Evolutionary conservation across 2,888 invertebrate species (phyloP), one percentile per base, ranked within the genome.

Genomic region (Mythimna pallens): DNA sequence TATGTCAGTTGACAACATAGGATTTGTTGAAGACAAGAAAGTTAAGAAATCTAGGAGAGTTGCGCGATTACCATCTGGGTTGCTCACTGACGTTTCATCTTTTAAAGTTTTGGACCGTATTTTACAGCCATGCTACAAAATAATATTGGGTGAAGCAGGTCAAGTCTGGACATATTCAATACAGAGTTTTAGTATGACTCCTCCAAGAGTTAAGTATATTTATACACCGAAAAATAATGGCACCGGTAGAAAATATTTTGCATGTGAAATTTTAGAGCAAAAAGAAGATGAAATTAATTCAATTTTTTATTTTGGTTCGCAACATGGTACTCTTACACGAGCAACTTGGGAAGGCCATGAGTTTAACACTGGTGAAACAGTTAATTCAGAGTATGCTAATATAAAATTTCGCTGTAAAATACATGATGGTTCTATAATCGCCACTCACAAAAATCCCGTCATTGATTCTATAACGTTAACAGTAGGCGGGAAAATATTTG

Each of bases 401-500:
- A 92, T 94, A 68, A 90, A 85, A 88, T 96, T 92, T 73, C 96
- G 93, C 78, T 96, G 96, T 62, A 94, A 92, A 70, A 96, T 97
- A 71, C 98, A 98, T 87, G 98, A 98, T 87, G 98, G 98, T 0
- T 97, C 98, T 0, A 92, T 98, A 59, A 94, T 97, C 0, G 93
- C 96, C 30, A 92, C 97, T 5, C 92, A 95, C 57, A 96, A 97
- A 89, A 98, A 98, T 85, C 97, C 97, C 0, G 97, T 97, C 79
- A 94, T 97, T 72, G 93, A 94, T 43, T 94, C 97, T 74, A 88
- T 98, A 9, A 94, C 98, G 52, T 93, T 98, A 9, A 97, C 98
- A 5, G 97, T 98, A 9, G 98, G 98, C 0, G 98, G 98, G 9
- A 97, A 97, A 91, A 96, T 97, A 70, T 97, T 98, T 89, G 97